Conservation (phyloP, 2,888 invertebrate species). For the Mystacides longicornis region DNA sequence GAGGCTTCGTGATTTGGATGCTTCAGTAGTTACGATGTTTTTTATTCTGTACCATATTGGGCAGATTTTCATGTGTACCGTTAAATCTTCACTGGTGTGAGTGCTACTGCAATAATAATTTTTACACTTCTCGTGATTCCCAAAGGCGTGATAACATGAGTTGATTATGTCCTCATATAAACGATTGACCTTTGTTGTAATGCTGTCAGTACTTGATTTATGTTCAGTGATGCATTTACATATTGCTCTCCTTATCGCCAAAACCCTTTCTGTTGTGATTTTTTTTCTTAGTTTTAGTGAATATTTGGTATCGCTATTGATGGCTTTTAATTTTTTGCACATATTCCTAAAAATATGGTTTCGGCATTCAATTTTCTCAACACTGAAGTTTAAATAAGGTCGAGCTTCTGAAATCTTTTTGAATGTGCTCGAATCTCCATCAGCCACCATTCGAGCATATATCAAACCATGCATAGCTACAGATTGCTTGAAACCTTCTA, state of each 20-base stretch:
- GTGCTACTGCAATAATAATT: neutral
- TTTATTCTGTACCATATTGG: no score
- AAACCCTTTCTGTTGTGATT: no score
- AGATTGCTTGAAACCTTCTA: conserved; percentile 30
- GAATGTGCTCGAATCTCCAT: no score
- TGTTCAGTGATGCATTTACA: neutral
- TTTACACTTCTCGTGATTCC: neutral
- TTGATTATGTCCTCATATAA: neutral
- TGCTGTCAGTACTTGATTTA: neutral
- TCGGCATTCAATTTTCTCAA: conserved; percentile 31
- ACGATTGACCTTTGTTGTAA: neutral
- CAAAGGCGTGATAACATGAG: neutral
- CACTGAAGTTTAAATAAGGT: no score
- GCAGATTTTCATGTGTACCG: no score
- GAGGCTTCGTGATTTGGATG: no score
- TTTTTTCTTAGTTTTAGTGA: neutral
- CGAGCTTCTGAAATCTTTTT: no score
- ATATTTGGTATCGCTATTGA: neutral
- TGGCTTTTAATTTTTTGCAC: neutral
- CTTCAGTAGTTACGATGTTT: no score
- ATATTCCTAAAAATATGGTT: conserved; percentile 29
- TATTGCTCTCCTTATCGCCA: neutral
- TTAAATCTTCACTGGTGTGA: no score
- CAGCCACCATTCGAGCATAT: conserved; percentile 30
- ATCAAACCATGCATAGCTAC: conserved; percentile 29